These are phyloP conservation scores for Orgyia antiqua DNA, from an alignment of 2,888 invertebrate species.

Conservation along the genomic window DNA sequence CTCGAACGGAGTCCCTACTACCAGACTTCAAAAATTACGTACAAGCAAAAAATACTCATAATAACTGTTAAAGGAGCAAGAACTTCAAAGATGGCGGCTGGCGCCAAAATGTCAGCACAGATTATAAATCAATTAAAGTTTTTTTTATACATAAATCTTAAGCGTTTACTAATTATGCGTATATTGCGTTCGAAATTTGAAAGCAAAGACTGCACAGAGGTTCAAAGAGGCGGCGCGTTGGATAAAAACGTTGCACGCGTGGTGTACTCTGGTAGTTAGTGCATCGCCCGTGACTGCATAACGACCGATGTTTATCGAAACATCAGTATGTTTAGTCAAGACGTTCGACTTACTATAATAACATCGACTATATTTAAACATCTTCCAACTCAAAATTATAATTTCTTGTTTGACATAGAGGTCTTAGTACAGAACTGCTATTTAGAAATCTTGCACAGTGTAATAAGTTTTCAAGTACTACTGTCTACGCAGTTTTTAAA, in stretches of 20 bases:
- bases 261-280: slow-evolving; percentile 57
- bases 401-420: too few relatives aligned
- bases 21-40: too few relatives aligned
- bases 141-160: slow-evolving; percentile 52
- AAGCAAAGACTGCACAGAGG: slow-evolving; percentile 33
- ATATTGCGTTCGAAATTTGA: slow-evolving; percentile 33
- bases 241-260: slow-evolving; percentile 65
- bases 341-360: slow-evolving; percentile 15
- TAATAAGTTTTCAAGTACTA: too few relatives aligned
- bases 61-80: too few relatives aligned
- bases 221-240: slow-evolving; percentile 34
- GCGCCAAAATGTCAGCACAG: slow-evolving; percentile 53
- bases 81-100: too few relatives aligned
- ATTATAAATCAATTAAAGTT: slow-evolving; percentile 26
- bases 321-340: slow-evolving; percentile 30
- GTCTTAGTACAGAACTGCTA: too few relatives aligned
- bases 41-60: too few relatives aligned
- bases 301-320: slow-evolving; percentile 68
- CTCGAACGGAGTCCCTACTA: too few relatives aligned
- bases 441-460: too few relatives aligned
- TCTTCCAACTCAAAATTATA: too few relatives aligned
- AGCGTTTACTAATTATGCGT: slow-evolving; percentile 53
- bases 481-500: too few relatives aligned
- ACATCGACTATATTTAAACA: slow-evolving; percentile 16
- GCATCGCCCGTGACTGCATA: slow-evolving; percentile 66